These are phyloP conservation scores for Perca fluviatilis DNA, from an alignment of 2,113 vertebrate species.

Conservation along the genomic window DNA sequence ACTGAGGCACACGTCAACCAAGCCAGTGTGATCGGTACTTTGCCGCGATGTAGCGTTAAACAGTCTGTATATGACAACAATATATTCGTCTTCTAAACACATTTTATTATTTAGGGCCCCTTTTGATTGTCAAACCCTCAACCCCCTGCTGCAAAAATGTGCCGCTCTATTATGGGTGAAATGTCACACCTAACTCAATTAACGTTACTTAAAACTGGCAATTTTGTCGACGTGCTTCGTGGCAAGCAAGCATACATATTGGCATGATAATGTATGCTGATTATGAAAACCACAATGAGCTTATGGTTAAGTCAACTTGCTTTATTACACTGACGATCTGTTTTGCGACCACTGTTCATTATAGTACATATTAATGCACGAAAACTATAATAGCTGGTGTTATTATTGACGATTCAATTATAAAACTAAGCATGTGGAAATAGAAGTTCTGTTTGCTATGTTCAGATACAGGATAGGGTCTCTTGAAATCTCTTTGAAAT, in stretches of 20 bases:
- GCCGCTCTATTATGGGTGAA: neutral
- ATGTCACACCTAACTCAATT: slow-evolving; percentile 10
- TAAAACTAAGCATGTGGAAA: neutral
- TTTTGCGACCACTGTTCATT: neutral
- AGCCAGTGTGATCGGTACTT: slow-evolving; percentile 37
- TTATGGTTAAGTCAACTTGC: neutral
- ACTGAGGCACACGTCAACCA: slow-evolving; percentile 61
- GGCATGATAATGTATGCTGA: neutral
- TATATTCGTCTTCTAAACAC: neutral
- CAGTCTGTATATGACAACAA: neutral
- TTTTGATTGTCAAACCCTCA: neutral
- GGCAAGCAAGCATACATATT: neutral
- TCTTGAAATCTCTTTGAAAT: neutral
- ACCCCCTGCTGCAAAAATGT: neutral
- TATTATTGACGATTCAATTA: neutral
- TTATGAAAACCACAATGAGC: neutral
- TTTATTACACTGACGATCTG: neutral
- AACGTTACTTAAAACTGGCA: neutral
- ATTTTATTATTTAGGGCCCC: neutral
- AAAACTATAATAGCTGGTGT: neutral
- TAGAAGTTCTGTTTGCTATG: neutral
- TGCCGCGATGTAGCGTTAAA: slow-evolving; percentile 6
- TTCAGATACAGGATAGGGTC: neutral
- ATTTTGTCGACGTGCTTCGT: neutral
- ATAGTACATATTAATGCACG: accelerated